phyloP scores from a whole-genome alignment of 2,113 vertebrate genomes.

The Pangasianodon hypophthalmus region DNA sequence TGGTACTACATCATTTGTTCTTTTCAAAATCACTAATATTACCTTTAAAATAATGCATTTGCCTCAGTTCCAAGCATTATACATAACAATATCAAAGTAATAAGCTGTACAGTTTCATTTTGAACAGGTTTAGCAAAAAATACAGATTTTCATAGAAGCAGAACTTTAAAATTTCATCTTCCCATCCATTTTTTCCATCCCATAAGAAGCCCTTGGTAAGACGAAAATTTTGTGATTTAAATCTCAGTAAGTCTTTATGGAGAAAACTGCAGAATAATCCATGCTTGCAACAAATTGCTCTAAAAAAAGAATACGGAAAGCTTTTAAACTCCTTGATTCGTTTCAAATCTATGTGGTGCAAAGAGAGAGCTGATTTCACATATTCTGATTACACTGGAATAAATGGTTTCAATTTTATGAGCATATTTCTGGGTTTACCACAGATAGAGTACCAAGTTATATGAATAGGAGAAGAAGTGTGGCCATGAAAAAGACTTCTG shows the following conservation, averaged over 20 bases:
- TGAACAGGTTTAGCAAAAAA: background rate
- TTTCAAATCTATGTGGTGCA: background rate
- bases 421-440: conserved; percentile 41
- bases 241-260: background rate
- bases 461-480: conserved; percentile 74
- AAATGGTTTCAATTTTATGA: background rate
- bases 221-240: background rate
- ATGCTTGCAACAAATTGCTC: background rate
- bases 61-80: background rate
- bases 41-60: background rate
- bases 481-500: conserved; percentile 71
- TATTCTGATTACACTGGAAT: background rate
- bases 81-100: background rate
- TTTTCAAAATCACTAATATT: background rate
- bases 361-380: background rate
- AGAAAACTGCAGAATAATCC: background rate
- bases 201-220: background rate
- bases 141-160: background rate
- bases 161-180: background rate
- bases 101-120: background rate
- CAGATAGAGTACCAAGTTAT: conserved; percentile 73
- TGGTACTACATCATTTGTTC: background rate
- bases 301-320: background rate
- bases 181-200: background rate
- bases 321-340: background rate